Conservation (phyloP, 2,888 invertebrate genomes). For the Camptogramma bilineatum region DNA sequence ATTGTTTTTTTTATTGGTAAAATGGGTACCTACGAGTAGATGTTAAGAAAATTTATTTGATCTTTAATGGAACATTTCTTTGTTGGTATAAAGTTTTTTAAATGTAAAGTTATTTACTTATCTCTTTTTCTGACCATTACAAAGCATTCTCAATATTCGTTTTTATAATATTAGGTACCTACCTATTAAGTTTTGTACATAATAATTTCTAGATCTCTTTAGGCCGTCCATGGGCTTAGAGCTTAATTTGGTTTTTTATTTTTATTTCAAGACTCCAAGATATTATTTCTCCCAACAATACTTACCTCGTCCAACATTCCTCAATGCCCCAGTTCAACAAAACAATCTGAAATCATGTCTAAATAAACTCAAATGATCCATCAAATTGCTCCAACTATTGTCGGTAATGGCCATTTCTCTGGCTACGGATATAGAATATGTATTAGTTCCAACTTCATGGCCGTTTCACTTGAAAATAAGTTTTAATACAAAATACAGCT, state of each 20-base stretch:
- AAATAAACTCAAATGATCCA: conserved; percentile 45
- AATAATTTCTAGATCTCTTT: too few species aligned
- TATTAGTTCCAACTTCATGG: background rate
- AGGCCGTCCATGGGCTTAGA: background rate
- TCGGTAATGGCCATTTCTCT: conserved; percentile 57
- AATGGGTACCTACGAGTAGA: too few species aligned
- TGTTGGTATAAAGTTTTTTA: too few species aligned
- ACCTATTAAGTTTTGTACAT: too few species aligned
- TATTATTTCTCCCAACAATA: background rate
- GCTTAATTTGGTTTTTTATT: background rate
- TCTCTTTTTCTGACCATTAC: too few species aligned
- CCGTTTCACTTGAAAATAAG: conserved; percentile 16
- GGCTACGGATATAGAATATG: conserved; percentile 46
- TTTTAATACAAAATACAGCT: background rate
- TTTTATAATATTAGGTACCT: too few species aligned
- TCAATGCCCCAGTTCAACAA: conserved; percentile 41
- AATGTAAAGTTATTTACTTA: too few species aligned
- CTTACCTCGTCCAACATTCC: conserved; percentile 28
- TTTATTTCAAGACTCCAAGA: background rate
- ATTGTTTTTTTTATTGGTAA: too few species aligned
- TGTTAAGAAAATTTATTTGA: too few species aligned
- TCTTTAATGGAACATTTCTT: too few species aligned
- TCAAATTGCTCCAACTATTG: conserved; percentile 51
- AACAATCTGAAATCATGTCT: conserved; percentile 39
- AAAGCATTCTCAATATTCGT: too few species aligned